Percentiles rank a stretch among this genome's conserved stretches.
Conservation (phyloP, 2,113 vertebrate species). For the Amblyornis subalaris region DNA sequence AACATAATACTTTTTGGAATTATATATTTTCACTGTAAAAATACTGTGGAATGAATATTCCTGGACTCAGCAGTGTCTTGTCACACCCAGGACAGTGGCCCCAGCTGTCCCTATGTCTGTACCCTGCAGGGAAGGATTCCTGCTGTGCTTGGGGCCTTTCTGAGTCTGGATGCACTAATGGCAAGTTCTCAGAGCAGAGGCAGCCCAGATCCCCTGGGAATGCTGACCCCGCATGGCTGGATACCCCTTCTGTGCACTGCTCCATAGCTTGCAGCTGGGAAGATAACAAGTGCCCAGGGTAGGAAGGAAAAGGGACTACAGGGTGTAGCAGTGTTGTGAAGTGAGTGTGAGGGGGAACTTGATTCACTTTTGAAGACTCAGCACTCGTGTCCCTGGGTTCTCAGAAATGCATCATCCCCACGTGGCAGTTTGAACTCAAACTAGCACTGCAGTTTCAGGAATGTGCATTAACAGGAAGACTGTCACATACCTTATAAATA, state of each 20-base stretch:
- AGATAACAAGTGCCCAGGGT: not conserved
- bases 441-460: not conserved
- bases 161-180: not conserved
- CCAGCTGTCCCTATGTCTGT: not conserved
- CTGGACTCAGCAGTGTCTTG: not conserved
- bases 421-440: not conserved
- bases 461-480: not conserved
- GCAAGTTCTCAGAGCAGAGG: not conserved
- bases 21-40: not conserved
- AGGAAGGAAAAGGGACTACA: not conserved
- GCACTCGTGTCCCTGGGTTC: rapidly evolving
- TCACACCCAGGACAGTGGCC: not conserved
- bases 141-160: not conserved
- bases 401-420: not conserved
- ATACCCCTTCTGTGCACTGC: rapidly evolving
- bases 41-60: not conserved
- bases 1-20: not conserved
- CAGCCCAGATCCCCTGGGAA: not conserved
- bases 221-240: not conserved
- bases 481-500: not conserved
- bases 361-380: not conserved
- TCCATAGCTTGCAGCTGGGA: not conserved
- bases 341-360: not conserved
- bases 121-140: not conserved
- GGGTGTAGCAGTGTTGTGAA: not conserved